A percentile compares a stretch with the other conserved stretches of the same genome.
Conservation (phyloP, 2,888 invertebrate genomes). For the Heliconius hortense region DNA sequence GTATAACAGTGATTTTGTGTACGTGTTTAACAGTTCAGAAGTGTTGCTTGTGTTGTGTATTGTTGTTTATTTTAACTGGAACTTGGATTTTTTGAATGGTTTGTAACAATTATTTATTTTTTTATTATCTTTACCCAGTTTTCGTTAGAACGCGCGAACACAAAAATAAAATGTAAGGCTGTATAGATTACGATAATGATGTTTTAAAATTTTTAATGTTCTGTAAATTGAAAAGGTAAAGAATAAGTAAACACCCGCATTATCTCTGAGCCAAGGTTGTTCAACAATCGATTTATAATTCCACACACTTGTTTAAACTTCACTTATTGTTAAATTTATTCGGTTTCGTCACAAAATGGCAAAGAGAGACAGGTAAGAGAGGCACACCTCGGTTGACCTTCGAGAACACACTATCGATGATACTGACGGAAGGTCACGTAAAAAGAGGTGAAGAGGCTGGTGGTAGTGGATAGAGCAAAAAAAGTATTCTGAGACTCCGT, state of each 20-base stretch:
- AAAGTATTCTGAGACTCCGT: no score
- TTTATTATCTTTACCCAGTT: slow-evolving; percentile 7
- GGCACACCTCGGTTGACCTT: not conserved
- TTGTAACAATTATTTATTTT: not conserved
- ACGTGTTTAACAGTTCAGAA: slow-evolving; percentile 39
- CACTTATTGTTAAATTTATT: slow-evolving; percentile 11
- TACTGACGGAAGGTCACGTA: not conserved
- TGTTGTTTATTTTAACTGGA: not conserved
- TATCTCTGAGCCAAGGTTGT: slow-evolving; percentile 24
- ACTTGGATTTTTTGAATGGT: slow-evolving; percentile 22
- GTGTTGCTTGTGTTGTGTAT: slow-evolving; percentile 44
- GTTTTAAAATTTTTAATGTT: not conserved
- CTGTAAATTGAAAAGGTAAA: slow-evolving; percentile 6
- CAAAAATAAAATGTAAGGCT: slow-evolving; percentile 17
- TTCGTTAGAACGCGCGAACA: slow-evolving; percentile 8
- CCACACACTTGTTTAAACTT: slow-evolving; percentile 40
- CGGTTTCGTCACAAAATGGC: slow-evolving; percentile 1
- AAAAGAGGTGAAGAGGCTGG: not conserved
- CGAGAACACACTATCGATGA: not conserved
- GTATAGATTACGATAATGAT: slow-evolving; percentile 16
- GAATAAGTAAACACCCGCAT: slow-evolving; percentile 33
- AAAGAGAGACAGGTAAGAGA: not conserved
- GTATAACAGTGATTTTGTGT: slow-evolving; percentile 57
- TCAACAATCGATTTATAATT: slow-evolving; percentile 38
- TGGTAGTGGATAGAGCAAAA: no score